These are phyloP conservation scores for Kryphioiulus occultus DNA, from an alignment of 2,888 invertebrate species.

Conservation along the genomic window DNA sequence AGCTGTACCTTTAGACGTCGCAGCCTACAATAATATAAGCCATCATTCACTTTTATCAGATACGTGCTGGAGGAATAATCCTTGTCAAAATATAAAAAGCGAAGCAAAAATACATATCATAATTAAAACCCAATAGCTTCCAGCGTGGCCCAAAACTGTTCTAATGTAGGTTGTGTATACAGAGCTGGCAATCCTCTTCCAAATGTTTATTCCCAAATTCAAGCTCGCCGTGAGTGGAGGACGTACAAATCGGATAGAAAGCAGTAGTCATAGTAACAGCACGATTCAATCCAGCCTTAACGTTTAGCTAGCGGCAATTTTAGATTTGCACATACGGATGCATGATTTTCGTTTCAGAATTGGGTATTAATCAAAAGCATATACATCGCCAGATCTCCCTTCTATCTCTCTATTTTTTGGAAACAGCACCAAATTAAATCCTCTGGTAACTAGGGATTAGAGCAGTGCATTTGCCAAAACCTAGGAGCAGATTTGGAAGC, in stretches of 20 bases:
- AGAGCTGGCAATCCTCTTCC: not conserved
- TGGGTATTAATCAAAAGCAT: constrained; percentile 45
- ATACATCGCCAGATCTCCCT: not conserved
- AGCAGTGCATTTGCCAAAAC: constrained; percentile 36
- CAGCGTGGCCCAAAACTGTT: not conserved
- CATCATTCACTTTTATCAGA: constrained; percentile 27
- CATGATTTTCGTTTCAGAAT: constrained; percentile 41
- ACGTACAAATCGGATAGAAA: constrained; percentile 28
- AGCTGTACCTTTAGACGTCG: not conserved
- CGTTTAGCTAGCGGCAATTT: constrained; percentile 30
- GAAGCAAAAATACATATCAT: constrained; percentile 39
- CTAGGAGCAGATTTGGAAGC: constrained; percentile 33
- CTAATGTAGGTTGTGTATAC: constrained; percentile 39
- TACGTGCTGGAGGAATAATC: constrained; percentile 32
- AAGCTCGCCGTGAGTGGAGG: not conserved
- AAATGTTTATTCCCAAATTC: constrained; percentile 21
- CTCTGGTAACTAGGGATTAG: constrained; percentile 46
- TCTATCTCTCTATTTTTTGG: not conserved
- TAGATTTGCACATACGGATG: constrained; percentile 34
- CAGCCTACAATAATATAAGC: not conserved
- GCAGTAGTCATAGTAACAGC: constrained; percentile 44
- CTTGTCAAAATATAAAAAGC: constrained; percentile 26
- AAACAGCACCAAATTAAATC: constrained; percentile 40
- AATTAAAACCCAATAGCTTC: constrained; percentile 25
- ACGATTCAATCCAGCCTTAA: constrained; percentile 39